Evolutionary conservation across 2,797 vertebrate species (phyloP), one percentile per base, ranked within the genome.

Genomic region (Diceros bicornis): DNA sequence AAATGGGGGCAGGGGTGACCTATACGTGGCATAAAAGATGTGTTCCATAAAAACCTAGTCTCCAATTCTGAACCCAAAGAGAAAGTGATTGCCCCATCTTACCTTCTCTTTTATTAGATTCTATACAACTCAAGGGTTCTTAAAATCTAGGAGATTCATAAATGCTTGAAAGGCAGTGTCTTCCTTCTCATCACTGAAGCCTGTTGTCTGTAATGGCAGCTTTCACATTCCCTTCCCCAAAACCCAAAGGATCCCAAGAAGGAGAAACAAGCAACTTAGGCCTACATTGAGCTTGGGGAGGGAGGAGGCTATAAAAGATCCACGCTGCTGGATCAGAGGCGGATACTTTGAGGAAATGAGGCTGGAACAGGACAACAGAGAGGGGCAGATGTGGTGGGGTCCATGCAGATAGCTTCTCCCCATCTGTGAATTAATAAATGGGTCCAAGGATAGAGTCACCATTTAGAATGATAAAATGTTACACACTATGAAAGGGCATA

Each of bases 31-130:
- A 90, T 79, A 66, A 93, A 81, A 94, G 68, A 86, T 34, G n/a
- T 6, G 13, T 55, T 59, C 66, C 66, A 37, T 50, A 87, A 75
- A 52, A 95, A 77, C 61, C 29, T 8, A 77, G 52, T 69, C 88
- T 94, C 87, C 57, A 72, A 78, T 59, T 96, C n/a, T 62, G 82
- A 95, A 86, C 25, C 71, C 75, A 68, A 37, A 34, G 59, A 94
- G 83, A 93, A 92, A 64, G 52, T 14, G 44, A 69, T 69, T 75
- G 57, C 89, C 89, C 41, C 25, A 17, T 3, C 66, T 83, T 77
- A 55, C 66, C 52, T 37, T 61, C 32, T 52, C 75, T 91, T 68
- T 89, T 64, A 66, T 71, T 66, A 91, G 44, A 55, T 32, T 90
- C 16, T 23, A 41, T n/a, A 82, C 37, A 72, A 52, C 37, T 23